A percentile compares a stretch with the other conserved stretches of the same genome.
These are phyloP conservation scores for Laothoe populi DNA, from an alignment of 2,888 invertebrate species.

Conservation along the genomic window DNA sequence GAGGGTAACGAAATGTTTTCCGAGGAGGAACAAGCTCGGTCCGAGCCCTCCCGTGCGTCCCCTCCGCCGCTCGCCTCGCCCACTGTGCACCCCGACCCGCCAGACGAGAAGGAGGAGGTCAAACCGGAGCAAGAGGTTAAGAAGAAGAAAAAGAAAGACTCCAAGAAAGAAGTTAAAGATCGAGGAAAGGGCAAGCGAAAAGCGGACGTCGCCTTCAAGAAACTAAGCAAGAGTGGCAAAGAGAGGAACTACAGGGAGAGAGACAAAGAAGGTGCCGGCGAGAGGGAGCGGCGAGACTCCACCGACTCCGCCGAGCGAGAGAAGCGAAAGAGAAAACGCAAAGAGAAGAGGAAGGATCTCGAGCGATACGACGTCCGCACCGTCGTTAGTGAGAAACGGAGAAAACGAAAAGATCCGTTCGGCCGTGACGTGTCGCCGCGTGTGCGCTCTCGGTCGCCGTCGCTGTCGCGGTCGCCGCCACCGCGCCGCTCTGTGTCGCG, in stretches of 20 bases:
- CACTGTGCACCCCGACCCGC: conserved; percentile 74
- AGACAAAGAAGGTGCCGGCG: conserved; percentile 54
- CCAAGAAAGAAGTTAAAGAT: conserved; percentile 77
- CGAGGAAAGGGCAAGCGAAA: conserved; percentile 76
- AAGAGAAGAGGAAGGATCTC: conserved; percentile 89
- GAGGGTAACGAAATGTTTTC: conserved; percentile 88
- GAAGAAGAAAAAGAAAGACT: conserved; percentile 82
- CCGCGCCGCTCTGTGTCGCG: conserved; percentile 43
- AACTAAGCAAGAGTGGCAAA: conserved; percentile 87
- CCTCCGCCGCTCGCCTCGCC: conserved; percentile 69
- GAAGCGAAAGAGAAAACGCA: conserved; percentile 69
- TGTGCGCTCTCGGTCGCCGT: conserved; percentile 38
- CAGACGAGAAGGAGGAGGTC: conserved; percentile 74
- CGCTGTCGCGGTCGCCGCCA: conserved; percentile 39
- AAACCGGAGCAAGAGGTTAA: conserved; percentile 56
- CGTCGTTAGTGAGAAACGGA: conserved; percentile 88
- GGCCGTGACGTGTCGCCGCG: conserved; percentile 88
- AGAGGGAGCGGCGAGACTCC: conserved; percentile 43
- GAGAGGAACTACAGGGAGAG: conserved; percentile 90
- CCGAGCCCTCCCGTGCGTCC: conserved; percentile 62
- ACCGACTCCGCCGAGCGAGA: conserved; percentile 50
- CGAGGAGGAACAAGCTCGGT: conserved; percentile 77
- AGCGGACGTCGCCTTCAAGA: conserved; percentile 88
- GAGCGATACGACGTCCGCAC: conserved; percentile 93
- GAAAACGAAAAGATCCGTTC: conserved; percentile 89